Conservation (phyloP, 2,888 invertebrate genomes). For the Agonopterix subpropinquella region DNA sequence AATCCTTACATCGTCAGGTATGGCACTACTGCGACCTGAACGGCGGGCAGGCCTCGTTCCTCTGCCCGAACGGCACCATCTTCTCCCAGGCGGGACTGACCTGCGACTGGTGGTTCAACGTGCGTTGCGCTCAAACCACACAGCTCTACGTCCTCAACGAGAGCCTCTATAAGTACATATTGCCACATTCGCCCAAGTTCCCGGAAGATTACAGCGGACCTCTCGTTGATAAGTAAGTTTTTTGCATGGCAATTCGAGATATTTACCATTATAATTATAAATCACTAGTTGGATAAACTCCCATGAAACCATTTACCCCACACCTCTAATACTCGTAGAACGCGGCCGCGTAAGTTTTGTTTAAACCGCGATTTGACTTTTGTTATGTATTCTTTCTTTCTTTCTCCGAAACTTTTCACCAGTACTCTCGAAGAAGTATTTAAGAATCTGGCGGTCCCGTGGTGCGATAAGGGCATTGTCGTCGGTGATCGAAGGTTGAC, state of each 20-base stretch:
- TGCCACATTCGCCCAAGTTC: slow-evolving; percentile 90
- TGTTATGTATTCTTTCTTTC: too few relatives aligned
- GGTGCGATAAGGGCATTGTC: too few relatives aligned
- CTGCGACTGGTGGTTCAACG: slow-evolving; percentile 96
- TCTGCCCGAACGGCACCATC: slow-evolving; percentile 93
- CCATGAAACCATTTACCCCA: too few relatives aligned
- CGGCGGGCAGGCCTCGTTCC: slow-evolving; percentile 91
- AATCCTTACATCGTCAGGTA: slow-evolving; percentile 72
- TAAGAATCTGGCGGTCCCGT: too few relatives aligned
- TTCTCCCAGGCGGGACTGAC: slow-evolving; percentile 92
- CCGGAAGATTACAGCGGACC: slow-evolving; percentile 94
- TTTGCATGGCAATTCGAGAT: background rate
- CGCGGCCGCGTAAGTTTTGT: too few relatives aligned
- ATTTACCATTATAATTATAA: too few relatives aligned
- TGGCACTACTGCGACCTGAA: slow-evolving; percentile 96
- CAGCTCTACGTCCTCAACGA: slow-evolving; percentile 93
- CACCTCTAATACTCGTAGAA: too few relatives aligned
- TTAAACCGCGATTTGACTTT: too few relatives aligned
- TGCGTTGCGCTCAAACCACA: slow-evolving; percentile 87
- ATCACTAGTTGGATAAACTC: too few relatives aligned
- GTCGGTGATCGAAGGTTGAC: too few relatives aligned
- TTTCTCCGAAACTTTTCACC: too few relatives aligned
- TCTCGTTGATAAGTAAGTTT: slow-evolving; percentile 85
- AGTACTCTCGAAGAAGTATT: too few relatives aligned
- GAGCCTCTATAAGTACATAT: slow-evolving; percentile 90